These are phyloP conservation scores for Embidobia sp. DNA, from an alignment of 2,888 invertebrate genomes.

Conservation along the genomic window DNA sequence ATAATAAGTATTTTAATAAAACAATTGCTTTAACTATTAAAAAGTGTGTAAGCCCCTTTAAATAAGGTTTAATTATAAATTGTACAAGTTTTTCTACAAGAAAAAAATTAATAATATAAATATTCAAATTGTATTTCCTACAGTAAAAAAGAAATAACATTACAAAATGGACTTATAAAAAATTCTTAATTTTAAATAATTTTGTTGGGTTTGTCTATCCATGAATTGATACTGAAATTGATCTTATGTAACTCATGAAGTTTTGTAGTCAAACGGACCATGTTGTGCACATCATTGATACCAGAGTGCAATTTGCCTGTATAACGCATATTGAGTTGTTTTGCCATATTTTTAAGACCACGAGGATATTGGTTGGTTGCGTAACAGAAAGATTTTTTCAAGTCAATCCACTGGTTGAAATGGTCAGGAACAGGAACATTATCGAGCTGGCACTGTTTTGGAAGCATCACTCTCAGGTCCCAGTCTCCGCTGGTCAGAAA, in stretches of 20 bases:
- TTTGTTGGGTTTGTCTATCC: conserved; percentile 10
- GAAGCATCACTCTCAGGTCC: conserved; percentile 83
- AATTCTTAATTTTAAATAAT: conserved; percentile 1
- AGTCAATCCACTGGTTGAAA: conserved; percentile 83
- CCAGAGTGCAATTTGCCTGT: conserved; percentile 82
- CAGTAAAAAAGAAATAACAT: too few relatives aligned
- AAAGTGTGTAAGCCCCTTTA: too few relatives aligned
- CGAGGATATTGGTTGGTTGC: conserved; percentile 79
- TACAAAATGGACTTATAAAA: too few relatives aligned
- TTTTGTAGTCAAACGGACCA: conserved; percentile 70
- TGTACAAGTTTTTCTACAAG: too few relatives aligned
- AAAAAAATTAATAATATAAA: too few relatives aligned
- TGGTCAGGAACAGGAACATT: conserved; percentile 78
- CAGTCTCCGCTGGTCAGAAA: conserved; percentile 86
- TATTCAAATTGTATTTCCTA: too few relatives aligned
- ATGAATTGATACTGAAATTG: conserved; percentile 72
- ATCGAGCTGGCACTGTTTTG: conserved; percentile 81
- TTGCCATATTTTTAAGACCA: conserved; percentile 79
- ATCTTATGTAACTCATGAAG: conserved; percentile 65
- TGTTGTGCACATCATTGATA: conserved; percentile 77
- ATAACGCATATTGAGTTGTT: conserved; percentile 72
- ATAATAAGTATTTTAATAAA: too few relatives aligned
- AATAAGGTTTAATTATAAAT: too few relatives aligned
- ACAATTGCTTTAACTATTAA: too few relatives aligned
- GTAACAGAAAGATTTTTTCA: conserved; percentile 81